phyloP scores from a whole-genome alignment of 2,113 vertebrate genomes.

The Rynchops niger region DNA sequence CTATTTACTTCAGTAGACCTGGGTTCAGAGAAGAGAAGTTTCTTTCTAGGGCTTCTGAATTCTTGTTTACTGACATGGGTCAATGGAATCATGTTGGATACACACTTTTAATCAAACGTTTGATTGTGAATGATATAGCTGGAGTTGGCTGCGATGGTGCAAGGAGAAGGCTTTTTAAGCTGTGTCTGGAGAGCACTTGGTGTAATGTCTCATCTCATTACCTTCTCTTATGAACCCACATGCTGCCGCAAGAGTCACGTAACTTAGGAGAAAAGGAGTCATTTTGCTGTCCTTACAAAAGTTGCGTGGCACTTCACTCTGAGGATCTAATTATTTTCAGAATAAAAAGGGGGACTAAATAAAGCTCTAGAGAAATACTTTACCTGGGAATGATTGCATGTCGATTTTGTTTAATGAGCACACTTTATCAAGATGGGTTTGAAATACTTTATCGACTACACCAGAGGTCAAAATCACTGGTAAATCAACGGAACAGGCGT shows the following conservation, averaged over 20 bases:
- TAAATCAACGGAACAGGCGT: neutral
- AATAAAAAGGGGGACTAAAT: neutral
- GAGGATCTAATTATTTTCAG: neutral
- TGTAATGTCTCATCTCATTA: neutral
- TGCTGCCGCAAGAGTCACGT: rapidly evolving
- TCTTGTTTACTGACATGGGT: neutral
- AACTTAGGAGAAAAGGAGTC: neutral
- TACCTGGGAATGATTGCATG: neutral
- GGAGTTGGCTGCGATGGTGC: neutral
- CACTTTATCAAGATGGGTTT: neutral
- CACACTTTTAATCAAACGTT: neutral
- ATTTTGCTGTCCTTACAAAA: neutral
- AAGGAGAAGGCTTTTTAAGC: neutral
- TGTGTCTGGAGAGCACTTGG: neutral
- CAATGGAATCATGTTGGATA: neutral
- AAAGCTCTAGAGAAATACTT: neutral
- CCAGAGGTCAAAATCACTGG: neutral
- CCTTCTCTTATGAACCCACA: neutral
- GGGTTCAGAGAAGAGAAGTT: neutral
- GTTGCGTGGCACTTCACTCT: neutral
- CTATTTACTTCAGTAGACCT: neutral
- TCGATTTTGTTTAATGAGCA: neutral
- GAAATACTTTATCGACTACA: neutral
- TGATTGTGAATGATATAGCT: neutral
- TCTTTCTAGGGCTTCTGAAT: neutral